phyloP scores from a whole-genome alignment of 2,113 vertebrate genomes.

The Panthera uncia region DNA sequence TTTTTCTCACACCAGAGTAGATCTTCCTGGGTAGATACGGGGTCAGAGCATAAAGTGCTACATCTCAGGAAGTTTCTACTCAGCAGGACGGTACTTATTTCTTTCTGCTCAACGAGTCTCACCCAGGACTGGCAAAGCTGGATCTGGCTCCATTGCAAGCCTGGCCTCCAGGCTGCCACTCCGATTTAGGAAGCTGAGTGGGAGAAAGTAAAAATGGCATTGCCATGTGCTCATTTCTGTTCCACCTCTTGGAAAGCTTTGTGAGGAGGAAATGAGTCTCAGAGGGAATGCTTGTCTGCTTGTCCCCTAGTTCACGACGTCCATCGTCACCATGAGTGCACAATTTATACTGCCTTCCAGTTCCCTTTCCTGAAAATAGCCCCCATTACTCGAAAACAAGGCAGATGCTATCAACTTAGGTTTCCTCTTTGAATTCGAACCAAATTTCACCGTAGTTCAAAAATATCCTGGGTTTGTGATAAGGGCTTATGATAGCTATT shows the following conservation, averaged over 20 bases:
- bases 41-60: not conserved
- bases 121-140: not conserved
- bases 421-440: not conserved
- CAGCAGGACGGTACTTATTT: not conserved
- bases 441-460: not conserved
- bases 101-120: not conserved
- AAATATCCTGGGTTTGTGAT: not conserved
- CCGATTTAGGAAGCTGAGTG: not conserved
- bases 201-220: constrained; percentile 2
- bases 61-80: not conserved
- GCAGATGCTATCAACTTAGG: not conserved
- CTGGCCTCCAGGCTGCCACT: not conserved
- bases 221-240: not conserved
- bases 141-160: not conserved
- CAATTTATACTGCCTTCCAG: not conserved
- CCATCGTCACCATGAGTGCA: fast-evolving
- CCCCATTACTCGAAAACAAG: not conserved
- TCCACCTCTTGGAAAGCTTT: not conserved
- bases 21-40: not conserved
- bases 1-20: not conserved
- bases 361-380: not conserved
- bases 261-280: not conserved
- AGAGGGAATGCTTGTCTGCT: not conserved
- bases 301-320: not conserved
- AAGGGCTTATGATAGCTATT: not conserved